Conservation (phyloP, 2,113 vertebrate species). For the Opisthocomus hoazin region DNA sequence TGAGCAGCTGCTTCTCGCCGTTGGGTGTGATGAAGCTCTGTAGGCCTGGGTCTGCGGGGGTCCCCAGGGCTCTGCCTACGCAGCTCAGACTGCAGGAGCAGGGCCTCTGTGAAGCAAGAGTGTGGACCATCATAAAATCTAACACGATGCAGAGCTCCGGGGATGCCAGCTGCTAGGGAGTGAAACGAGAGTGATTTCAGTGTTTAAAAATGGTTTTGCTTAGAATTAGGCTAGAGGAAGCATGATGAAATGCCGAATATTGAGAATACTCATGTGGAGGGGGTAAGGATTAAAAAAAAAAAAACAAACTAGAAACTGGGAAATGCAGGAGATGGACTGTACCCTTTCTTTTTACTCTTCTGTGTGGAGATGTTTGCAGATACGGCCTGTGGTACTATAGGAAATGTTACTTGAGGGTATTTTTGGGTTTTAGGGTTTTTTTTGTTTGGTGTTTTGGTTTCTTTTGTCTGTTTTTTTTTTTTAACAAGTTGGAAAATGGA, state of each 20-base stretch:
- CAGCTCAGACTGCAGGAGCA: neutral
- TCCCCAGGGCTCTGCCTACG: neutral
- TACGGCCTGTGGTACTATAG: neutral
- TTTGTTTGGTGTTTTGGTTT: neutral
- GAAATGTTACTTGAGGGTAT: neutral
- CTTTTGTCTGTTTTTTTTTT: neutral
- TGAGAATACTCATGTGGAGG: neutral
- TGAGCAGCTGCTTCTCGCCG: neutral
- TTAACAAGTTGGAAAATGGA: neutral
- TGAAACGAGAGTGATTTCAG: neutral
- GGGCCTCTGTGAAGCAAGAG: neutral
- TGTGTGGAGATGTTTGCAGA: neutral
- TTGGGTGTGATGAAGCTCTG: neutral
- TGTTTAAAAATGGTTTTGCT: neutral
- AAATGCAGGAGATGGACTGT: neutral
- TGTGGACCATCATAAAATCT: neutral
- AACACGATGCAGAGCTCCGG: neutral
- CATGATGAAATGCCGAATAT: neutral
- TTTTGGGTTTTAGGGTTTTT: neutral
- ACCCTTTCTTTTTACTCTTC: neutral
- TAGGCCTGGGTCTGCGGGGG: neutral
- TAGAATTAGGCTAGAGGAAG: neutral
- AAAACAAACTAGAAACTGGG: neutral
- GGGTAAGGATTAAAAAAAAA: neutral
- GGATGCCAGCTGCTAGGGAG: neutral